Base-by-base conservation (phyloP, 2,113 vertebrate genomes). In the Python bivittatus region DNA sequence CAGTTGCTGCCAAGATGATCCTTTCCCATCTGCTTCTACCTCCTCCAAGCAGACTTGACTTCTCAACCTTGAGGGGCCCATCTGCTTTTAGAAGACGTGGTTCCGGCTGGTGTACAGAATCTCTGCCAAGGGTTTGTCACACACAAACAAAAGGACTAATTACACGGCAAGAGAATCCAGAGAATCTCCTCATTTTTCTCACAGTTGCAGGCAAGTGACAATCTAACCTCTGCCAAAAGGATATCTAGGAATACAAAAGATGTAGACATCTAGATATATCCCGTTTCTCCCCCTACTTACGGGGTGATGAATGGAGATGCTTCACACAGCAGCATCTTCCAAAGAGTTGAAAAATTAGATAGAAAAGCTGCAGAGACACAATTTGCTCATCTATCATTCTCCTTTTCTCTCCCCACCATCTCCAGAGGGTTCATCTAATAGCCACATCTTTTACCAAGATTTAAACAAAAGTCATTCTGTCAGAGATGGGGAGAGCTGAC, bases 361-460 rank as follows among this genome's bases (percentile, higher is more conserved):
- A 92, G 88, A 92, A 94, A 93, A 91, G 86, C 94, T 94, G 92
- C 79, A 61, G 94, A 94, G 94, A 84, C 7, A 53, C 56, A 85
- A 93, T 96, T 94, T 0, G 0, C 58, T 91, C 94, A 90, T 96
- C 68, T 7, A 95, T 97, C 95, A 95, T 88, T 90, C 84, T 52
- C 93, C 33, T 38, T 79, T 93, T 72, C 58, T 89, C 96, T 96
- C 93, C 94, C 91, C 84, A 89, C 92, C 92, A 23, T 61, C 91
- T 88, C 91, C 91, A 60, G 88, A 88, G 87, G 94, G 91, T 91
- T 90, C 13, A 0, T 89, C 93, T 95, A 94, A 95, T 94, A 94
- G 94, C 89, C 95, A 93, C 93, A 96, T 96, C 94, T 93, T 95
- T 96, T 94, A 95, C 93, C 1, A 42, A 94, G 96, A 97, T 96